Conservation (phyloP, 2,113 vertebrate species). For the Himantopus leucocephalus region DNA sequence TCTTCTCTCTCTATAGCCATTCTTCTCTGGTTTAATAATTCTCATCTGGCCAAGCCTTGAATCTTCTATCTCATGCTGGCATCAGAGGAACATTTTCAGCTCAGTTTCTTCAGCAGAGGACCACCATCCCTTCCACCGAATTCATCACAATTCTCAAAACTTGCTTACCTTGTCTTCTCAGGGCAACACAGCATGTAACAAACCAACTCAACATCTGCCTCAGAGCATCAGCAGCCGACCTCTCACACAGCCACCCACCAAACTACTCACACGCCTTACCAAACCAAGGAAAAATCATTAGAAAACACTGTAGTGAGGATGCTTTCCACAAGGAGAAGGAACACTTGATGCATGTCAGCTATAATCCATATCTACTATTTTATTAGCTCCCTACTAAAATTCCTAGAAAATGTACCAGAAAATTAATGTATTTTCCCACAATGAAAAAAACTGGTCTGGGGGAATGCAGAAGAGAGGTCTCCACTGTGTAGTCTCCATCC, state of each 20-base stretch:
- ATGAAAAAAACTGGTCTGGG: neutral
- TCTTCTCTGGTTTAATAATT: neutral
- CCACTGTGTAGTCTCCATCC: neutral
- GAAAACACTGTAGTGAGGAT: neutral
- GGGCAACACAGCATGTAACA: neutral
- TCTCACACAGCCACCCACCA: neutral
- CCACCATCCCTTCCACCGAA: neutral
- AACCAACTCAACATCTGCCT: neutral
- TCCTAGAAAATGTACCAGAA: neutral
- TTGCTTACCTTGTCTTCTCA: neutral
- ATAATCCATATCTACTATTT: rapidly evolving
- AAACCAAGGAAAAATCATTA: neutral
- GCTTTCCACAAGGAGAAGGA: neutral
- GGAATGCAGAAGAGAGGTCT: neutral
- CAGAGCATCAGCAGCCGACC: neutral
- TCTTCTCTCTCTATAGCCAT: neutral
- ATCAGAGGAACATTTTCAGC: neutral
- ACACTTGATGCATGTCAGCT: rapidly evolving
- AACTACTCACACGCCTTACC: neutral
- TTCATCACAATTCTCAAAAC: neutral
- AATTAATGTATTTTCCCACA: neutral
- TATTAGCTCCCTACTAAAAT: neutral
- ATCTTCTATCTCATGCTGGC: neutral
- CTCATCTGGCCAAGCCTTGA: neutral
- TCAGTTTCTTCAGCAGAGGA: neutral